phyloP scores from a whole-genome alignment of 2,113 vertebrate species.

The Psittacula cyanocephala region DNA sequence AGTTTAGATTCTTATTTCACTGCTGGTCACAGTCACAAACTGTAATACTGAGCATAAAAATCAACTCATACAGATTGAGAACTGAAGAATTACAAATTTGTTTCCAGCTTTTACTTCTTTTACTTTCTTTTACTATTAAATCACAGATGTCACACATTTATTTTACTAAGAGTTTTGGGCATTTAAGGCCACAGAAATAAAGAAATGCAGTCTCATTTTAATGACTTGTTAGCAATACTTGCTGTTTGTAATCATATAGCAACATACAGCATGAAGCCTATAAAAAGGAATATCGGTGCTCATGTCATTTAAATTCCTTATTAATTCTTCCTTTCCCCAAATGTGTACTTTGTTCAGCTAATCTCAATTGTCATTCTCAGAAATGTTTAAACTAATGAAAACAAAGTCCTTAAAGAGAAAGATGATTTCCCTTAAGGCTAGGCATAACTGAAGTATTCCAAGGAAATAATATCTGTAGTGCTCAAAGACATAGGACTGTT shows the following conservation, averaged over 20 bases:
- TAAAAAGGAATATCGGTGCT: not conserved
- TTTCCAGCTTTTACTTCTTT: not conserved
- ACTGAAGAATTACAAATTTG: not conserved
- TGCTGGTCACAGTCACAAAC: conserved; percentile 18
- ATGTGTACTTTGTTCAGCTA: not conserved
- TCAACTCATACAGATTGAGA: not conserved
- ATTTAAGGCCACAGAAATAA: not conserved
- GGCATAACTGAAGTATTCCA: not conserved
- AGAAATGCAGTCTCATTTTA: not conserved
- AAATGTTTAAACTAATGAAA: not conserved
- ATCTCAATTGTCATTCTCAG: not conserved
- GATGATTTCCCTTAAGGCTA: not conserved
- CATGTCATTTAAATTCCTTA: not conserved
- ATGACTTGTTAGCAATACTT: not conserved
- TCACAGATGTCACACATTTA: not conserved
- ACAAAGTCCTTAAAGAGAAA: not conserved
- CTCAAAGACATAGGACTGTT: not conserved
- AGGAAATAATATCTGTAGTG: not conserved
- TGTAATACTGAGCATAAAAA: not conserved
- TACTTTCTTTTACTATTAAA: not conserved
- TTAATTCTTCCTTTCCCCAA: not conserved
- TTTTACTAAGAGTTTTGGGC: not conserved
- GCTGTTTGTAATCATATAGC: not conserved
- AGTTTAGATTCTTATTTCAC: conserved; percentile 19
- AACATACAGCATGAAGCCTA: not conserved